Evolutionary conservation across 30 jellyfish, hydroid and myxozoan species (phyloP), one percentile per base, ranked within the genome.

Genomic region (Aurelia sp.): DNA sequence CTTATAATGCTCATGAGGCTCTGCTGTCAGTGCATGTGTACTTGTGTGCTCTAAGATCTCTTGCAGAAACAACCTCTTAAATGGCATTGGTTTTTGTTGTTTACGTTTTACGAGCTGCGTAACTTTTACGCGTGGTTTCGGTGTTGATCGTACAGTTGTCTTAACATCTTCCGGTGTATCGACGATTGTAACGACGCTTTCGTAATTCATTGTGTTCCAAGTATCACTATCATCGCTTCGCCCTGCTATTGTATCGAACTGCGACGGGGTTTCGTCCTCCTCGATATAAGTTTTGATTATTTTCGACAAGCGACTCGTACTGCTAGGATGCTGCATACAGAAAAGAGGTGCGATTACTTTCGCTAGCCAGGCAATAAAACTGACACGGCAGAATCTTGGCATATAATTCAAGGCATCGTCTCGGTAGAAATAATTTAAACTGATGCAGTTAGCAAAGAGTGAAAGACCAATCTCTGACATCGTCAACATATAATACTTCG

Each of bases 391-490:
- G 57, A 76, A 88, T 27, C 76, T 77, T 38, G 96, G 96, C 69
- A 78, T 17, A 57, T 77, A 88, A 44, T 76, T 81, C 83, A 88
- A 69, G 18, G 96, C 96, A n/a, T 88, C 86, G 63, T 88, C 96
- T 51, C 96, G 35, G 83, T 88, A 88, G 86, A 88, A 88, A 76
- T 88, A 88, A 55, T 88, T 88, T 88, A 88, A 53, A 13, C 88
- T 79, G 84, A 78, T 85, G 72, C 96, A 88, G 76, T 88, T 88
- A 15, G 96, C 96, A 64, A 88, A 88, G n/a, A 88, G 89, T 2
- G 96, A 88, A 81, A 88, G 72, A 13, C 96, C 96, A 35, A 88
- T 88, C 55, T 77, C 96, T 11, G 90, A 58, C 96, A 88, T 88
- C 48, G 90, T 88, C 74, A 88, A 13, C 96, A 88, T 88, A 79